Percentiles rank a stretch among this genome's conserved stretches.
Conservation (phyloP, 2,113 vertebrate species). For the Phyllostomus discolor region DNA sequence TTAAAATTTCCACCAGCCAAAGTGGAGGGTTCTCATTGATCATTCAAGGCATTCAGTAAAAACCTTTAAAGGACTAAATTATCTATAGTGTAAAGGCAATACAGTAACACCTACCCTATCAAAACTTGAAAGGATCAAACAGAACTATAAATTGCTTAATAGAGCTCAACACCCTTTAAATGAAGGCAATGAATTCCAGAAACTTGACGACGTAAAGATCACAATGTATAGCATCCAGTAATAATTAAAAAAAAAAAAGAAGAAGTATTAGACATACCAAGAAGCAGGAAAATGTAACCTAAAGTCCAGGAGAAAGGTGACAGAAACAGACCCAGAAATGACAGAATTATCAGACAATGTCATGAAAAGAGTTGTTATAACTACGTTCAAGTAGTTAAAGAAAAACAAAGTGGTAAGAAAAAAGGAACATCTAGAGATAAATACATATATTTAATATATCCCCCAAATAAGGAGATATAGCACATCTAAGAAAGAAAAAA, state of each 20-base stretch:
- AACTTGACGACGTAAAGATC: neutral
- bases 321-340: neutral
- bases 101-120: neutral
- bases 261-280: neutral
- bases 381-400: conserved; percentile 15
- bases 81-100: neutral
- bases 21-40: neutral
- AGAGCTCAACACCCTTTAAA: neutral
- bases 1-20: neutral
- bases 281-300: neutral
- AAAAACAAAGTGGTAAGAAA: neutral
- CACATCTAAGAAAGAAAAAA: neutral
- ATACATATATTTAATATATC: neutral
- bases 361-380: neutral
- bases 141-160: neutral
- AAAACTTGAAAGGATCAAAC: conserved; percentile 3
- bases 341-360: neutral
- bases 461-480: neutral
- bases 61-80: neutral
- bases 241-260: neutral
- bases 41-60: neutral
- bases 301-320: neutral
- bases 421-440: neutral
- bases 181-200: conserved; percentile 20
- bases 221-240: neutral